Evolutionary conservation across 1,140 invertebrate genomes (phyloP), one percentile per base, ranked within the genome.

Genomic region (Bombus fervidus): DNA sequence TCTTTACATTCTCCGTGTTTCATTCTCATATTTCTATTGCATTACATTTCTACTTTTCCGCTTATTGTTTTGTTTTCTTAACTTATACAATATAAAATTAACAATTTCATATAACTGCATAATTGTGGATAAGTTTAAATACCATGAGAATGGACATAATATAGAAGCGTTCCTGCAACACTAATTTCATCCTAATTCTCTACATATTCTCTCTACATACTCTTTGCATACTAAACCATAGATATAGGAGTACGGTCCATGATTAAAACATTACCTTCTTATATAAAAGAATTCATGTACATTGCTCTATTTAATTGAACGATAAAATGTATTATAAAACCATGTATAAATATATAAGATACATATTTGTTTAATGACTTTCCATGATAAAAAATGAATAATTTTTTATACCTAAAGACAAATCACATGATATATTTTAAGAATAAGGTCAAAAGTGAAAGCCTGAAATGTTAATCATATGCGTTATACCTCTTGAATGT

Each of bases 371-470:
- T 34, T 39, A 22, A 15, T 74, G 18, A 79, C 5, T 59, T 59
- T 34, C 1, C 25, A 37, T 34, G 4, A 12, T 66, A 18, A 15
- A 12, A 74, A n/a, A 39, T 25, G 9, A 75, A 25, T 28, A 34
- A 43, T 28, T 73, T 66, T 66, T 43, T 80, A 18, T n/a, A 80
- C 41, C 2, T n/a, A 3, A 74, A 43, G 22, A 59, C 74, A 47
- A 8, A 69, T 66, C 74, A 43, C 34, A 39, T 53, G 68, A 59
- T 82, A 68, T 68, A 85, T 71, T 82, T 34, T 69, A 90, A 92
- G 93, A 95, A 93, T 93, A 91, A 94, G 95, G 94, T 92, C 95
- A 95, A 90, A 95, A 94, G 94, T 94, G 94, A 95, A 95, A 95
- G 95, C 94, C 94, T 87, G 22, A 81, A 59, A 76, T 72, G 79